phyloP scores from a whole-genome alignment of 2,888 invertebrate genomes.

The Xiphydria camelus region DNA sequence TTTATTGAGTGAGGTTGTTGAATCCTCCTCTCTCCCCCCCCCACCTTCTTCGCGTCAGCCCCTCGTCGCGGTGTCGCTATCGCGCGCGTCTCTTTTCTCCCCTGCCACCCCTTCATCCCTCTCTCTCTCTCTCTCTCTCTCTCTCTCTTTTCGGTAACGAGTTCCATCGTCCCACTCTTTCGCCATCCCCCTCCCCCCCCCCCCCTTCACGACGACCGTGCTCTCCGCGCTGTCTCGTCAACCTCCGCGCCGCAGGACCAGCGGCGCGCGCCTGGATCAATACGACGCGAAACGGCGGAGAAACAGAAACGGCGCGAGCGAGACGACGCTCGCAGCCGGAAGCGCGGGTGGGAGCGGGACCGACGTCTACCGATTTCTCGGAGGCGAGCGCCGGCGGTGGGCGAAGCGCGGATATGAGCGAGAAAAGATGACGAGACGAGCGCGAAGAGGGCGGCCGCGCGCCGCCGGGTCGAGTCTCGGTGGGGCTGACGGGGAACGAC shows the following conservation, averaged over 20 bases:
- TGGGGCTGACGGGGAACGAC: slow-evolving; percentile 42
- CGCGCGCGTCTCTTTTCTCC: slow-evolving; percentile 17
- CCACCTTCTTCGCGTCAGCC: slow-evolving; percentile 6
- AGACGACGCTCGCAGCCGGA: slow-evolving; percentile 5
- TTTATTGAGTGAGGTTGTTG: slow-evolving; percentile 41
- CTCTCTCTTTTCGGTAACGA: slow-evolving; percentile 10
- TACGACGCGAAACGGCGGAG: slow-evolving; percentile 48
- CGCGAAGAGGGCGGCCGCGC: slow-evolving; percentile 33
- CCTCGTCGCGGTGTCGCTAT: slow-evolving; percentile 5
- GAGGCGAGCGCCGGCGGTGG: slow-evolving; percentile 23
- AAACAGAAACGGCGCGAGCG: slow-evolving; percentile 18
- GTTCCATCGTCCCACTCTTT: slow-evolving; percentile 7
- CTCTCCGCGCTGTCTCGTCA: slow-evolving; percentile 32
- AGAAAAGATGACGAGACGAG: slow-evolving; percentile 53
- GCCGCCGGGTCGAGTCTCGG: slow-evolving; percentile 18
- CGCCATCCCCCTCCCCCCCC: slow-evolving; percentile 14
- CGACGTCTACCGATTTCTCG: slow-evolving; percentile 29
- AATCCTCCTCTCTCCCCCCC: slow-evolving; percentile 16
- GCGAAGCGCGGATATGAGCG: slow-evolving; percentile 34
- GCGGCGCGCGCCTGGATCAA: too few relatives aligned
- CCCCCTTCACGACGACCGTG: background rate
- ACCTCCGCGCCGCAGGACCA: slow-evolving; percentile 37
- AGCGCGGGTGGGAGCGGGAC: slow-evolving; percentile 13
- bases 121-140: slow-evolving; percentile 13
- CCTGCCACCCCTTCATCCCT: slow-evolving; percentile 7